Conservation (phyloP, 2,888 invertebrate genomes). For the Proisotoma minuta region DNA sequence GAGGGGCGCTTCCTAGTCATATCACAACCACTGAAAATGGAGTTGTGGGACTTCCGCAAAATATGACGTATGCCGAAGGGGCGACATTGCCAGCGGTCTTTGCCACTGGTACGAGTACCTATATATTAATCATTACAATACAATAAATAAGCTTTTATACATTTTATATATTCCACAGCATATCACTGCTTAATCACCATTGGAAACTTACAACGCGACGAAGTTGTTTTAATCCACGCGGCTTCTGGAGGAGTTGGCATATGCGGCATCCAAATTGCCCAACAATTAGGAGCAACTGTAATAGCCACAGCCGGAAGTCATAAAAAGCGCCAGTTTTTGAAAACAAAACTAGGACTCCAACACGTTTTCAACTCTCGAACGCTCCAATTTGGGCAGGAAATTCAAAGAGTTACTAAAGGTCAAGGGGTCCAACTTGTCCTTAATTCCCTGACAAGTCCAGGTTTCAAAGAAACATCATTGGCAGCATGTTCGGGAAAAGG, state of each 20-base stretch:
- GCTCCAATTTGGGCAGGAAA: constrained; percentile 12
- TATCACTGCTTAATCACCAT: constrained; percentile 27
- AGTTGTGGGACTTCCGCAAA: constrained; percentile 25
- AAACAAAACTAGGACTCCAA: constrained; percentile 19
- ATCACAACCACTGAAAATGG: constrained; percentile 23
- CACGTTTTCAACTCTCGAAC: constrained; percentile 30
- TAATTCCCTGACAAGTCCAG: constrained; percentile 28
- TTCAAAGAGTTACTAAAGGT: constrained; percentile 11
- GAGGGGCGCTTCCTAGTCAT: constrained; percentile 29
- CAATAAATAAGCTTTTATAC: no score
- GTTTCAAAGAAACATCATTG: constrained; percentile 30
- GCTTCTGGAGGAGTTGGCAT: constrained; percentile 40
- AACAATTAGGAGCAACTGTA: constrained; percentile 26
- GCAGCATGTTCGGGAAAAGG: constrained; percentile 9
- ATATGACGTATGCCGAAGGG: constrained; percentile 30
- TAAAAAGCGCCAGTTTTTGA: constrained; percentile 28
- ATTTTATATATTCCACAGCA: no score
- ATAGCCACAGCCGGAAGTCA: constrained; percentile 35
- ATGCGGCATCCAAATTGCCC: constrained; percentile 33
- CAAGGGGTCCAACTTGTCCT: constrained; percentile 22
- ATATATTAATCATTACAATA: no score
- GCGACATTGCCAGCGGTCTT: constrained; percentile 32
- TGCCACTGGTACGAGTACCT: no score
- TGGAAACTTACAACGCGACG: constrained; percentile 26
- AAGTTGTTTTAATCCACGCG: constrained; percentile 33